Evolutionary conservation across 2,113 vertebrate species (phyloP).

Genomic region (Myotis davidii): DNA sequence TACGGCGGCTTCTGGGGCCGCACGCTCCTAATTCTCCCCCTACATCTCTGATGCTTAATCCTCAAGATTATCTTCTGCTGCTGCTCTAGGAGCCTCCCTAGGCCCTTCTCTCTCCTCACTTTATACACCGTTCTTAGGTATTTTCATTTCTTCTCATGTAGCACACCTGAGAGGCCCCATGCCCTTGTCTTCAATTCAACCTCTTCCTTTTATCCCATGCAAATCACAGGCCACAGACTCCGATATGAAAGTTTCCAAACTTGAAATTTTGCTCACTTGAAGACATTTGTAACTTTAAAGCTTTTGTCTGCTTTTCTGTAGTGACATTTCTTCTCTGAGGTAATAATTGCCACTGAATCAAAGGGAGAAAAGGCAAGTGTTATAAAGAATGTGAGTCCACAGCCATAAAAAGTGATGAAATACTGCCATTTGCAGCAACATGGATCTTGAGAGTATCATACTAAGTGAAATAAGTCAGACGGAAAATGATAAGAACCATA

Average conservation of each 20-base stretch:
- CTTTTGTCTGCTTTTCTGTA: background rate
- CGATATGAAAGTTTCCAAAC: background rate
- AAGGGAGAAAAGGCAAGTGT: background rate
- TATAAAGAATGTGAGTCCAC: background rate
- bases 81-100: background rate
- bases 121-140: background rate
- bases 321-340: background rate
- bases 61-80: background rate
- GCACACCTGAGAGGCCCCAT: background rate
- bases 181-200: background rate
- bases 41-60: background rate
- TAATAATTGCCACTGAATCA: background rate
- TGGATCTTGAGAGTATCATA: background rate
- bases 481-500: background rate
- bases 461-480: background rate
- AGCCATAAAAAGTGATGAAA: background rate
- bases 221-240: background rate
- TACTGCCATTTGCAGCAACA: background rate
- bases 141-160: background rate
- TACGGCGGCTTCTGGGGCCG: background rate
- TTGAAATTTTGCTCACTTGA: background rate
- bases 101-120: background rate
- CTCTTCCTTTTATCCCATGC: background rate
- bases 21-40: background rate
- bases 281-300: conserved; percentile 12